Conservation (phyloP, 2,888 invertebrate genomes). For the Seladonia tumulorum region DNA sequence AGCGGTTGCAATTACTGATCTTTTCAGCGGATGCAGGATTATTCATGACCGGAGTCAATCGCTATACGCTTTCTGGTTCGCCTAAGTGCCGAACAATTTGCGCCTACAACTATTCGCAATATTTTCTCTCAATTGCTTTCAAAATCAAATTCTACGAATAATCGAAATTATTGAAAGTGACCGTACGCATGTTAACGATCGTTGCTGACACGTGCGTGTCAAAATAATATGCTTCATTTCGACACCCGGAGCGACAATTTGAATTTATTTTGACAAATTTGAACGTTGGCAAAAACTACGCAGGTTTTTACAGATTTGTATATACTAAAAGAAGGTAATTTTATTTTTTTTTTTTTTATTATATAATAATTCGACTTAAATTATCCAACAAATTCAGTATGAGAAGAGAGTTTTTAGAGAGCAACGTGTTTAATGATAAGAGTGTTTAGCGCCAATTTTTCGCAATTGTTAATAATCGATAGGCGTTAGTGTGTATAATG, state of each 20-base stretch:
- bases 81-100: too few relatives aligned
- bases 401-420: too few relatives aligned
- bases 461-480: too few relatives aligned
- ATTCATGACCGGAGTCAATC: background rate
- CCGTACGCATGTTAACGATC: background rate
- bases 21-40: background rate
- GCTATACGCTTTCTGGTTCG: too few relatives aligned
- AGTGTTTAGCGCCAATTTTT: too few relatives aligned
- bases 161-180: background rate
- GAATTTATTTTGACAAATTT: background rate
- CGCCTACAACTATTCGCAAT: background rate
- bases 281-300: background rate
- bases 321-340: background rate
- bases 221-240: background rate
- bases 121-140: background rate
- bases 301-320: background rate
- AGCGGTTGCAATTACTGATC: conserved; percentile 4
- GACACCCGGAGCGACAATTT: background rate
- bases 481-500: too few relatives aligned
- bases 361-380: background rate
- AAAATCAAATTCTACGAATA: too few relatives aligned
- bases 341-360: too few relatives aligned
- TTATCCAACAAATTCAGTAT: background rate
- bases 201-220: too few relatives aligned
- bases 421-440: too few relatives aligned